A percentile compares a stretch with the other conserved stretches of the same genome.
phyloP scores from a whole-genome alignment of 2,113 vertebrate genomes.

The Vulpes ferrilata region DNA sequence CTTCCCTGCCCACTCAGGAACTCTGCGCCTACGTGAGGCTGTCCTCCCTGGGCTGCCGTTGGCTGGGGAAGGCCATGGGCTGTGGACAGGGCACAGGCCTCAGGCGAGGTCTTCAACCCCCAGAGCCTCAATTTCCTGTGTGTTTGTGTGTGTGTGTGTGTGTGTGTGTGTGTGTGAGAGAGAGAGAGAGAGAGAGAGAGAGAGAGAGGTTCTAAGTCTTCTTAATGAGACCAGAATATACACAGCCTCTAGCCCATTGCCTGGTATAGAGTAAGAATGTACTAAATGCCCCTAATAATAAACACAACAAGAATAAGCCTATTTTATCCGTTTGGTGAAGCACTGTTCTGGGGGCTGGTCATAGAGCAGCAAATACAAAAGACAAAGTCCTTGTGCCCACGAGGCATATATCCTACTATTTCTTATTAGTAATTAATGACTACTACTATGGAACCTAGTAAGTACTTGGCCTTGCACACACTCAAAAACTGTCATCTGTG shows the following conservation, averaged over 20 bases:
- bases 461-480: constrained; percentile 10
- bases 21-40: not conserved
- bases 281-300: not conserved
- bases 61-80: not conserved
- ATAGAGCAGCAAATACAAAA: not conserved
- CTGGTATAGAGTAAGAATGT: not conserved
- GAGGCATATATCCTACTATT: not conserved
- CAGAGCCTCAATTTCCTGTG: not conserved
- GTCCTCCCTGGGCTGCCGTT: not conserved
- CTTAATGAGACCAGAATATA: not conserved
- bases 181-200: not conserved
- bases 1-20: constrained; percentile 2
- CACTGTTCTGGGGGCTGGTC: not conserved
- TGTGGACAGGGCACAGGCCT: too few relatives aligned
- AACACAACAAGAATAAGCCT: not conserved
- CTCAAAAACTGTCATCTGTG: constrained; percentile 24
- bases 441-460: constrained; percentile 2
- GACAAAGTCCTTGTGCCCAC: not conserved
- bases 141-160: not conserved
- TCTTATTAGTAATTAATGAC: constrained; percentile 60
- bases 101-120: not conserved
- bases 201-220: not conserved
- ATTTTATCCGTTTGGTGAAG: not conserved
- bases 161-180: not conserved
- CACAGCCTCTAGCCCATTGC: not conserved